Percentiles rank a stretch among this genome's conserved stretches.
These are phyloP conservation scores for Xenopus tropicalis DNA, from an alignment of 2,113 vertebrate genomes.

Conservation along the genomic window UCB_Xtro_10.0 CM004443.2:127868501-127869000, in stretches of 20 bases:
- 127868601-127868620: too few species aligned
- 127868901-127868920: not conserved
- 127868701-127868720: too few species aligned
- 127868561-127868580: not conserved
- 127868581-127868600: not conserved
- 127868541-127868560: not conserved
- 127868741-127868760: too few species aligned
- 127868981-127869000: not conserved
- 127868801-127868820: not conserved
- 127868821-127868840: not conserved
- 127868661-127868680: too few species aligned
- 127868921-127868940: not conserved
- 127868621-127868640: too few species aligned
- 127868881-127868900: not conserved
- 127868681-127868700: too few species aligned
- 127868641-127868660: too few species aligned
- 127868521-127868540: constrained; percentile 11
- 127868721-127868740: too few species aligned
- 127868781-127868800: not conserved
- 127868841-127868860: not conserved
- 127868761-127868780: not conserved
- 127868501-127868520: constrained; percentile 54
- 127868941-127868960: not conserved
- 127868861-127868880: not conserved
- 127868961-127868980: not conserved